Base-by-base conservation (phyloP, 2,113 vertebrate species). In the Potamarius usumacintae region DNA sequence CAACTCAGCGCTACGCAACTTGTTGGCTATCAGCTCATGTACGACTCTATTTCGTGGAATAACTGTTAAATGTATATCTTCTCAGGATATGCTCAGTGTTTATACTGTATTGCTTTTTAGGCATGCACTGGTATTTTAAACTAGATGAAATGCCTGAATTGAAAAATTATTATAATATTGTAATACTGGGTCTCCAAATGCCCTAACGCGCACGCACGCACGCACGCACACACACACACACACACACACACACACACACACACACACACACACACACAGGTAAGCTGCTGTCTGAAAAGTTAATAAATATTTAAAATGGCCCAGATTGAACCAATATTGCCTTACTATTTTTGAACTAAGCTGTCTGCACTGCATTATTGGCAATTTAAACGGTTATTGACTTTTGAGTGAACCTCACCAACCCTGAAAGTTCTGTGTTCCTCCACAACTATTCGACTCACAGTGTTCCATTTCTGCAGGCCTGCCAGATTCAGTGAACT, bases 401-500 rank as follows among this genome's bases (percentile, higher is more conserved):
- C 63, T 71, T 80, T 86, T 77, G 55, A 60, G 17, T 63, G 58
- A 17, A 78, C 42, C 58, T 65, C 58, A 53, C 74, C 22, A 79
- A 48, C 74, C 62, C 25, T 80, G 30, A 58, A 62, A 62, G n/a
- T 53, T 71, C 2, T 63, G 34, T 82, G 78, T 55, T 52, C 48
- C 48, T 5, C 62, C 65, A 82, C 8, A 71, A 52, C 50, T 48
- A 65, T 58, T 79, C 81, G 0, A 81, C 80, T 90, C 76, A 91
- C 86, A 15, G n/a, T 82, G 0, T 94, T 88, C 88, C 84, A 83
- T 88, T 91, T 89, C 80, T 0, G 34, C 93, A 99, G 98, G 97
- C 92, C 96, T 99, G 27, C 97, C 97, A 2, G 97, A 98, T 92
- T 97, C 96, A 0, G 96, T 99, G 92, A 97, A 89, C 92, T 94